Evolutionary conservation across 1,140 invertebrate species (phyloP), one percentile per base, ranked within the genome.

Genomic region (Ruditapes philippinarum): DNA sequence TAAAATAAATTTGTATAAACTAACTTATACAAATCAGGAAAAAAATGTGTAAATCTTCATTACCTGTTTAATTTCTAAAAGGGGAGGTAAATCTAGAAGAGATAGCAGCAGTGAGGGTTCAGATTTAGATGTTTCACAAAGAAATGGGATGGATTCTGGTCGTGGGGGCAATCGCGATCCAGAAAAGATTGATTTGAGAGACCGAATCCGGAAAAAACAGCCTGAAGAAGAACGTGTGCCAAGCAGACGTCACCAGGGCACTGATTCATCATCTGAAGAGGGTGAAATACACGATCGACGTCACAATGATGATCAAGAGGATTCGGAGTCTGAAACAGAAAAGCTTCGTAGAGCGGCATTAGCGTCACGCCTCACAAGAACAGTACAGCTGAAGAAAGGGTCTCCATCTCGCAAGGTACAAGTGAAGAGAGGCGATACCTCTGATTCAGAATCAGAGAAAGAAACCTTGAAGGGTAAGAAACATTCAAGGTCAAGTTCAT

Each of bases 321-420:
- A 60, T 14, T 80, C 76, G 19, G 85, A 88, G 17, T 87, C 84
- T 0, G 84, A 87, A 22, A 88, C 76, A 31, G 85, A 88, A 25
- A 88, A 70, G 45, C 31, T 88, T 22, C 54, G 85, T 17, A 60
- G 76, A 79, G 85, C 60, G n/a, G 85, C 85, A 14, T 57, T 88
- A 14, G 85, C 74, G 12, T 88, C 85, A 1, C 36, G 65, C 68
- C 42, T 76, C 31, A 76, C 9, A 40, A 70, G 42, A 45, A 31
- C 14, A n/a, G 38, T 62, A 12, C 33, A 65, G 60, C 25, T 38
- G 60, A 28, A 62, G 31, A 42, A 65, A 65, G 40, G 49, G 19
- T 38, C 80, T 42, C 36, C 31, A 80, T 1, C 42, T 19, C 70
- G 40, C 1, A 74, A n/a, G 4, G 25, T 4, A 2, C 65, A 38